Percentiles rank a stretch among this genome's conserved stretches.
Evolutionary conservation across 2,113 vertebrate species (phyloP).

Genomic region (Hipposideros armiger): DNA sequence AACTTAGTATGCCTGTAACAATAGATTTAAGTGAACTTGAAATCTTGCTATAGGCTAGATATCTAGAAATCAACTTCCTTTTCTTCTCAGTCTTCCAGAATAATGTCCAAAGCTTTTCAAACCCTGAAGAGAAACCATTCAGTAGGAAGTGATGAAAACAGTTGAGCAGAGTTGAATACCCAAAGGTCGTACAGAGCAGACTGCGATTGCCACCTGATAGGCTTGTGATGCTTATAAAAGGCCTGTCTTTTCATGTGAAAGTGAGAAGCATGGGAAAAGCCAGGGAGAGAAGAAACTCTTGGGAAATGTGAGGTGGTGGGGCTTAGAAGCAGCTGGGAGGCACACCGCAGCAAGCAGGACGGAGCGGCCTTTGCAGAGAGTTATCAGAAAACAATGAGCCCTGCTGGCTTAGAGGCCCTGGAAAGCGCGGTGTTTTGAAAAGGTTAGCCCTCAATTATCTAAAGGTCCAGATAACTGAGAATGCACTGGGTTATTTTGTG

Average conservation of each 20-base stretch:
- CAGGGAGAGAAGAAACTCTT: neutral
- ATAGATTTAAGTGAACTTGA: slow-evolving; percentile 23
- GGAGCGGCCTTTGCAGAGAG: neutral
- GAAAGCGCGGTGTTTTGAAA: slow-evolving; percentile 3
- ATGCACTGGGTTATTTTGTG: neutral
- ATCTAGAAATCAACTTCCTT: slow-evolving; percentile 21
- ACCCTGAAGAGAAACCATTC: neutral
- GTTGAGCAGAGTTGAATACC: neutral
- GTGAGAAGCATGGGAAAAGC: slow-evolving; percentile 58
- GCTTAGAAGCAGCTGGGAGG: neutral
- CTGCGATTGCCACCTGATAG: neutral
- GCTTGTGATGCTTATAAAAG: neutral
- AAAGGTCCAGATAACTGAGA: neutral
- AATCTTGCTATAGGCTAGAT: neutral
- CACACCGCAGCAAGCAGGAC: neutral
- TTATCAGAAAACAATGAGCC: neutral
- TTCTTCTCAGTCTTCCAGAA: neutral
- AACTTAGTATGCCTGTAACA: neutral
- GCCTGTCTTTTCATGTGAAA: slow-evolving; percentile 30
- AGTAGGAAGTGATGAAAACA: slow-evolving; percentile 27
- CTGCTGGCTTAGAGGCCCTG: neutral
- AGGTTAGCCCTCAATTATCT: neutral
- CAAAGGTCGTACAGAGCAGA: neutral
- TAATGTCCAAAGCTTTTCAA: neutral
- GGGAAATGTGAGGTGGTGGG: neutral